phyloP scores from a whole-genome alignment of 2,797 vertebrate species.

The Epinephelus coioides region DNA sequence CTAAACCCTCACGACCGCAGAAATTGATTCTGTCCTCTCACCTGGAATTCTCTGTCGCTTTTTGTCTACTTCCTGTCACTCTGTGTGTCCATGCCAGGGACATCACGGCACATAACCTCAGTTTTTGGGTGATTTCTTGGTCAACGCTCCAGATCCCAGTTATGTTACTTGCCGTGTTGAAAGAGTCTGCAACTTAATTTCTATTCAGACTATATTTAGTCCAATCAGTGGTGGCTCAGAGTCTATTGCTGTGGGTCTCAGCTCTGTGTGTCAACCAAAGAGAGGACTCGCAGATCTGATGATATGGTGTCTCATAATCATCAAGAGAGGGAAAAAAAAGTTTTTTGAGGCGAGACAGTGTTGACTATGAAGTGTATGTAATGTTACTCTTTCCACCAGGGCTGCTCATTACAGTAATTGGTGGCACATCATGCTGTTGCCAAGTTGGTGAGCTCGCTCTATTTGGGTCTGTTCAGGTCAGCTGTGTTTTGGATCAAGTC shows the following conservation, averaged over 20 bases:
- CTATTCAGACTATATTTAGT: neutral
- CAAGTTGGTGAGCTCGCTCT: constrained; percentile 27
- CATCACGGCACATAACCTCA: neutral
- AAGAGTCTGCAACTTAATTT: neutral
- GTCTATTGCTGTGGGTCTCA: neutral
- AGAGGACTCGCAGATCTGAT: neutral
- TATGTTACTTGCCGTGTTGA: constrained; percentile 1
- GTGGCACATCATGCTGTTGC: constrained; percentile 34
- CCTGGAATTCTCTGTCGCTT: constrained; percentile 5
- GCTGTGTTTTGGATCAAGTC: constrained; percentile 24
- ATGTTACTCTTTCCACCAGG: constrained; percentile 15
- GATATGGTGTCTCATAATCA: constrained; percentile 17
- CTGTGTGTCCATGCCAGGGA: constrained; percentile 5
- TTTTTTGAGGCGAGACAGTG: constrained; percentile 18
- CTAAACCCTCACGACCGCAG: constrained; percentile 22
- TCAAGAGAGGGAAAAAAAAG: neutral
- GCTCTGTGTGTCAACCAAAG: neutral
- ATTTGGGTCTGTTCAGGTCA: constrained; percentile 39
- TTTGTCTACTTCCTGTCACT: neutral
- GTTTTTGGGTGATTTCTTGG: neutral
- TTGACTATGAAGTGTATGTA: neutral
- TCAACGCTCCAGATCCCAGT: neutral
- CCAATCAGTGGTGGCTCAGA: neutral
- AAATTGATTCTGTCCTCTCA: constrained; percentile 41
- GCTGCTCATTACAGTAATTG: constrained; percentile 57